Evolutionary conservation across 2,888 invertebrate genomes (phyloP), one percentile per base, ranked within the genome.

Genomic region (Biston stratarius): DNA sequence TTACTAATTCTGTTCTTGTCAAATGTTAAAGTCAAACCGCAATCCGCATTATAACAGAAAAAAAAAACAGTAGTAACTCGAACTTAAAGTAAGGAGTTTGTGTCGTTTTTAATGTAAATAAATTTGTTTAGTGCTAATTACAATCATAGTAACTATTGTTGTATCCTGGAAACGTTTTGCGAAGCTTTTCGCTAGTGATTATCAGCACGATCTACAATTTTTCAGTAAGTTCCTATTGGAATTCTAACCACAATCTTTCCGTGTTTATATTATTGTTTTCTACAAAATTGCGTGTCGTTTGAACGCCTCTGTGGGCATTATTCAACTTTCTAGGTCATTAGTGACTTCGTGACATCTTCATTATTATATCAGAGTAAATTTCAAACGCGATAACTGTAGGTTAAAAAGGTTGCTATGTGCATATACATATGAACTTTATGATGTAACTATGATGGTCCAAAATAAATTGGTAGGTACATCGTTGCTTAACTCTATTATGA

Each of bases 211-310:
- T 15, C 52, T 57, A 40, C 44, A 53, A 59, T 44, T 15, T 40
- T 60, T 45, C 61, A 65, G 74, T 74, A 45, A 70, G 74, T 74
- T 67, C 9, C n/a, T 42, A 51, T 40, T 33, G 6, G 48, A 52
- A 59, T 60, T 36, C 56, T 48, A 56, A 56, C 15, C 36, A 10
- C 0, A n/a, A 11, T 45, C 10, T 33, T 10, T 33, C 14, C 40
- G 15, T 72, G 65, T 70, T 64, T 70, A 56, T 74, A 73, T 68
- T 73, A 70, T 70, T 72, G 71, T 71, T 71, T 66, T 57, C 68
- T 69, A 58, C 14, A 10, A 40, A 44, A 60, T 48, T 63, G 45
- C 51, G 52, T 61, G 36, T 14, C 15, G 51, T 49, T 40, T 61
- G 8, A 51, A 38, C 36, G 47, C 24, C 49, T 62, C 36, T 62